A percentile compares a stretch with the other conserved stretches of the same genome.
phyloP scores from a whole-genome alignment of 2,797 vertebrate genomes.

The Tachyglossus aculeatus region DNA sequence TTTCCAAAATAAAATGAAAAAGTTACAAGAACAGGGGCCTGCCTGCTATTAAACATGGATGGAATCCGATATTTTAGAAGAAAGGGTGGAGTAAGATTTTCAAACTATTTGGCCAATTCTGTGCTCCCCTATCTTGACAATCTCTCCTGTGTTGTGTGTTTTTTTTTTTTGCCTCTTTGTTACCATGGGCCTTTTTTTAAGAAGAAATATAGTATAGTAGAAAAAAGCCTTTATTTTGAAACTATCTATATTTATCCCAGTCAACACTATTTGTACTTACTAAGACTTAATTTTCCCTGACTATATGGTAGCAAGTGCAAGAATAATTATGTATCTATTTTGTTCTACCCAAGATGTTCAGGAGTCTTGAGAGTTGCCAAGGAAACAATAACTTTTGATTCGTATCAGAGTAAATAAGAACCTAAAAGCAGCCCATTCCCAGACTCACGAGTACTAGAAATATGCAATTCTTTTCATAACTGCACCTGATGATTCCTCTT shows the following conservation, averaged over 20 bases:
- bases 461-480: neutral
- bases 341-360: neutral
- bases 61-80: no score
- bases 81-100: no score
- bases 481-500: neutral
- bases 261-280: slow-evolving; percentile 6
- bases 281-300: slow-evolving; percentile 15
- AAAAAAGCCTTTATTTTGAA: slow-evolving; percentile 8
- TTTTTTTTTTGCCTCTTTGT: neutral
- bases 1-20: no score
- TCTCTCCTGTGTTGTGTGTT: neutral
- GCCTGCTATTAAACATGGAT: no score
- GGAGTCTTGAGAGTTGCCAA: slow-evolving; percentile 17
- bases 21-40: no score
- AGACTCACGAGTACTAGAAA: slow-evolving; percentile 14
- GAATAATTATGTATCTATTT: slow-evolving; percentile 3
- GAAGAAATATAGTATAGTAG: neutral
- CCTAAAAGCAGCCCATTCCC: neutral
- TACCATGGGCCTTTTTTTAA: neutral
- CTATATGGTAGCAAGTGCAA: neutral
- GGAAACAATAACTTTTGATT: slow-evolving; percentile 41
- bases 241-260: neutral
- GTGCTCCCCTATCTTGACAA: no score
- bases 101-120: no score
- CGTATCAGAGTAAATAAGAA: slow-evolving; percentile 24